Percentiles rank a stretch among this genome's conserved stretches.
phyloP scores from a whole-genome alignment of 2,113 vertebrate genomes.

The Struthio camelus region DNA sequence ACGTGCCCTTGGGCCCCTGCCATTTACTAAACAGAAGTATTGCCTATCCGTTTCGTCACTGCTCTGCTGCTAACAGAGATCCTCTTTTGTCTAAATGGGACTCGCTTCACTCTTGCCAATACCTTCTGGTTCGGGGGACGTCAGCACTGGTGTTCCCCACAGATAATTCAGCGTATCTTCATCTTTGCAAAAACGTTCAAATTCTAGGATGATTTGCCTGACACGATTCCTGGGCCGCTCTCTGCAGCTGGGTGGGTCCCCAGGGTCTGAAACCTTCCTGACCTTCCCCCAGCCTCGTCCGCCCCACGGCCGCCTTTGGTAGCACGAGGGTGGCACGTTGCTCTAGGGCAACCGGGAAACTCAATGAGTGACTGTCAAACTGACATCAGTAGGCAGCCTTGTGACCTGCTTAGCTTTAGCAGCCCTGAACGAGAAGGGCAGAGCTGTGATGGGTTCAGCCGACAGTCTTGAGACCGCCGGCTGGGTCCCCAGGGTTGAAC shows the following conservation, averaged over 20 bases:
- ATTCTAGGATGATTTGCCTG: fast-evolving
- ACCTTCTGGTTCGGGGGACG: background rate
- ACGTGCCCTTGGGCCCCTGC: background rate
- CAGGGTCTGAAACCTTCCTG: background rate
- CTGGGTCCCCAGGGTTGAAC: too few species aligned
- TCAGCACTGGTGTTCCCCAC: background rate
- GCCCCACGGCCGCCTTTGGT: fast-evolving
- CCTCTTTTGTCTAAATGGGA: background rate
- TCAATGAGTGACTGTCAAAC: too few species aligned
- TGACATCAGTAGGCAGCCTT: too few species aligned
- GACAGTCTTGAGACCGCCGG: too few species aligned
- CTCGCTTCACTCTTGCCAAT: too few species aligned
- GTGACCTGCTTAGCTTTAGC: too few species aligned
- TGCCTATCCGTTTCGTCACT: background rate
- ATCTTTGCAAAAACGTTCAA: background rate
- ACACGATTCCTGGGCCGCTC: fast-evolving
- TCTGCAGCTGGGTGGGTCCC: background rate
- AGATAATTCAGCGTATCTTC: background rate
- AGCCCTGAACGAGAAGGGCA: too few species aligned
- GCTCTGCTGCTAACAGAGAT: background rate
- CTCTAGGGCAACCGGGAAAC: too few species aligned
- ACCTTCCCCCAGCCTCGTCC: fast-evolving
- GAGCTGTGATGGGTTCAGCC: too few species aligned
- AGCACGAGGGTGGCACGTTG: too few species aligned
- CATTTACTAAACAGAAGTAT: background rate